Base-by-base conservation (phyloP, 1,140 invertebrate genomes). In the Atopsyche davidsoni region DNA sequence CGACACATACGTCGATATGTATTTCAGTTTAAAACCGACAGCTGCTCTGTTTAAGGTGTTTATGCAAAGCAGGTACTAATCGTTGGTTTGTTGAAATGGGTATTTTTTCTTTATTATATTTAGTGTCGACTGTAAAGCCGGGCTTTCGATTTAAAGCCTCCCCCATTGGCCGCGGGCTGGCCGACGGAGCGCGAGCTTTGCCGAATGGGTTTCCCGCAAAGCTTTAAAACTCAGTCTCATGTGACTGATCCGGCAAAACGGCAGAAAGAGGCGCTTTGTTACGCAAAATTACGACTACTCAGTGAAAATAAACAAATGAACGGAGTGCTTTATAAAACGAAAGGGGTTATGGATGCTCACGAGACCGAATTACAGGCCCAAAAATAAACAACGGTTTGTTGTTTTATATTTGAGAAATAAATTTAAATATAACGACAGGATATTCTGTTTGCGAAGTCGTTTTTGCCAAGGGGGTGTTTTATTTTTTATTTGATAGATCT, bases 261-360 rank as follows among this genome's bases (percentile, higher is more conserved):
- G 14, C 17, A 21, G 41, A 49, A 10, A 39, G 31, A 44, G 18
- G 22, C 9, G 46, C 48, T 57, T 57, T 57, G 55, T 57, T 53
- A 51, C 39, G 51, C 51, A 51, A 58, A 58, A 58, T 58, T 58
- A 58, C 56, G 56, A 58, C 56, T 53, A 47, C 51, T 32, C 25
- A 41, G 51, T 54, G 51, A 58, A 58, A 58, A 58, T 58, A 58
- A 58, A 58, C 56, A 58, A 54, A 54, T 51, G 56, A 53, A 46
- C 50, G 31, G 46, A 52, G 48, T 48, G 46, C 39, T 51, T 55
- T 51, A 55, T 51, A 28, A 38, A 28, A 34, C 13, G 28, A 49
- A 57, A 57, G 47, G 55, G 55, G 54, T 57, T 52, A 45, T 21
- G 7, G 22, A n/a, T n/a, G n/a, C n/a, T n/a, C 48, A 28, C 24